Base-by-base conservation (phyloP, 1,140 invertebrate species). In the Lepidurus arcticus region DNA sequence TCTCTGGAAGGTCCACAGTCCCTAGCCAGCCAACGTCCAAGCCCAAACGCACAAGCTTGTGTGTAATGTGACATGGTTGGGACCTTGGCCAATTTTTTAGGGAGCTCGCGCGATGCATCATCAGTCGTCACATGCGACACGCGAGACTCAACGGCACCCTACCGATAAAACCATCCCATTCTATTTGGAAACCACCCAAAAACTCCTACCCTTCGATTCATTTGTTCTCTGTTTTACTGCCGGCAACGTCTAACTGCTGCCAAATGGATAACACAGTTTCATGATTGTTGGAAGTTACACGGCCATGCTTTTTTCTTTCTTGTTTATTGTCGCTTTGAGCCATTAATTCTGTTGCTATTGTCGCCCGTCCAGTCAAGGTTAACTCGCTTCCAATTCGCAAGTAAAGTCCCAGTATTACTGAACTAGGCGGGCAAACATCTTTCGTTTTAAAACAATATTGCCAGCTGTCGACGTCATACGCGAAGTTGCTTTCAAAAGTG, bases 81-180 rank as follows among this genome's bases (percentile, higher is more conserved):
- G 53, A 65, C 53, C 21, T 21, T 7, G 16, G 53, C 53, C 53
- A 65, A 65, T 21, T 65, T 21, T 65, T 34, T 34, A 34, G 34
- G 34, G 34, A 26, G 26, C 26, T 26, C 1, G 26, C 1, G 26
- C 26, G 26, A 34, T 34, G 13, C 53, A 21, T 65, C 7, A 21
- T 16, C 53, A 65, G 53, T 65, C 53, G 53, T 65, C 53, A 65
- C 53, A 65, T 21, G 53, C 53, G 53, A 65, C 53, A 65, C 53
- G 21, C 53, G 53, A 65, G 53, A 65, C 53, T 13, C 53, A 13
- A 65, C 21, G 53, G 53, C 53, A 65, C 53, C 53, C 16, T 65
- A 16, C 16, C 53, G 53, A 13, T 65, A 65, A 65, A 65, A 47
- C 16, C n/a, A 21, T 16, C 16, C 0, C 53, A 21, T 65, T 65